Conservation (phyloP, 2,888 invertebrate species). For the Eurois occulta region DNA sequence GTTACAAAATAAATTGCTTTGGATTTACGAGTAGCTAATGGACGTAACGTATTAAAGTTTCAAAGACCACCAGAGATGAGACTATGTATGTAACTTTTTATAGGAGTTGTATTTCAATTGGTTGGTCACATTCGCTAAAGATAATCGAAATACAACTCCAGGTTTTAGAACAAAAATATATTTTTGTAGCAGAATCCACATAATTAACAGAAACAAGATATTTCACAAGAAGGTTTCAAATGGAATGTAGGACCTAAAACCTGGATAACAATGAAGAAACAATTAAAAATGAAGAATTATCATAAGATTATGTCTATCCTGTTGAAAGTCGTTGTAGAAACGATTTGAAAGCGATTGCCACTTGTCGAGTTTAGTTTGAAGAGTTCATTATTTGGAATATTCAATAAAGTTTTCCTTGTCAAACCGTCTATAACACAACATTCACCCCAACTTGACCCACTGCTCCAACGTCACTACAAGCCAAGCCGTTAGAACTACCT, state of each 20-base stretch:
- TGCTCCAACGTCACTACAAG: constrained; percentile 48
- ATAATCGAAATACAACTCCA: not conserved
- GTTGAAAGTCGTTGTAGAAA: not conserved
- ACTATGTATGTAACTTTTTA: too few species aligned
- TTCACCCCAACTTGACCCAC: constrained; percentile 24
- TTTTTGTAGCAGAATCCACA: not conserved
- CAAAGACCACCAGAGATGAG: constrained; percentile 1
- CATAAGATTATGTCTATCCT: too few species aligned
- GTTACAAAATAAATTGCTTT: constrained; percentile 33
- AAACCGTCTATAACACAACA: not conserved
- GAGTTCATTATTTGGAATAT: too few species aligned
- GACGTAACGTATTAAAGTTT: not conserved
- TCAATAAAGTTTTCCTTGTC: too few species aligned
- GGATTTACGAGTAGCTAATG: constrained; percentile 21
- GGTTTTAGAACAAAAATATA: not conserved
- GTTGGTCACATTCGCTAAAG: too few species aligned
- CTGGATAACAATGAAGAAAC: too few species aligned
- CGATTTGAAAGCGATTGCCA: not conserved
- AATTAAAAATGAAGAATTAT: too few species aligned
- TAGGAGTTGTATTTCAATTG: too few species aligned
- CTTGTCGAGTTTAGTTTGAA: too few species aligned
- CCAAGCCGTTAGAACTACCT: constrained; percentile 62
- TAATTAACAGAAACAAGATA: not conserved
- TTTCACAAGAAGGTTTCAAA: too few species aligned
- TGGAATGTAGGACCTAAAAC: too few species aligned